phyloP scores from a whole-genome alignment of 1,140 invertebrate genomes.

The Gryon sp. region DNA sequence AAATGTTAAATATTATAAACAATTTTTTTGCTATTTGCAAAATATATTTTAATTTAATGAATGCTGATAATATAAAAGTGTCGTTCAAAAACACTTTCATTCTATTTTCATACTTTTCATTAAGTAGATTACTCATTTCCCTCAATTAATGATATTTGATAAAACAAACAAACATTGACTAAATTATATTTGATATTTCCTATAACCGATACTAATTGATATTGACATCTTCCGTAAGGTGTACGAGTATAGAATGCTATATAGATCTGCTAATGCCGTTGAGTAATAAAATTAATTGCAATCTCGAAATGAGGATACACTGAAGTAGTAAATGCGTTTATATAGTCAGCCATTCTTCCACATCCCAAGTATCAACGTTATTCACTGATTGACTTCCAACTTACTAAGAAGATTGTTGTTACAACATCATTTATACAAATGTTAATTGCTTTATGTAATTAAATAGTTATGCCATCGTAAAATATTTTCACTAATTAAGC shows the following conservation, averaged over 20 bases:
- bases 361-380: background rate
- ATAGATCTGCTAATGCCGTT: background rate
- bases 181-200: background rate
- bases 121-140: no score
- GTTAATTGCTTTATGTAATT: no score
- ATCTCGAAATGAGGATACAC: conserved; percentile 1
- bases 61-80: no score
- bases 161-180: background rate
- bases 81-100: no score
- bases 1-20: no score
- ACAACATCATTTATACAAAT: no score
- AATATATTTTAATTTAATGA: no score
- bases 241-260: background rate
- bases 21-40: no score
- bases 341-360: conserved; percentile 29
- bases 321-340: conserved; percentile 34
- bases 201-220: conserved; percentile 6
- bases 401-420: no score
- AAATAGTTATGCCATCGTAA: no score
- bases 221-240: background rate
- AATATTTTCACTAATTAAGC: no score
- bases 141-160: background rate
- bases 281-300: conserved; percentile 32
- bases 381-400: background rate
- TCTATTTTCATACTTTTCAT: no score